These are phyloP conservation scores for Ceyx cyanopectus DNA, from an alignment of 2,113 vertebrate genomes.

Conservation along the genomic window DNA sequence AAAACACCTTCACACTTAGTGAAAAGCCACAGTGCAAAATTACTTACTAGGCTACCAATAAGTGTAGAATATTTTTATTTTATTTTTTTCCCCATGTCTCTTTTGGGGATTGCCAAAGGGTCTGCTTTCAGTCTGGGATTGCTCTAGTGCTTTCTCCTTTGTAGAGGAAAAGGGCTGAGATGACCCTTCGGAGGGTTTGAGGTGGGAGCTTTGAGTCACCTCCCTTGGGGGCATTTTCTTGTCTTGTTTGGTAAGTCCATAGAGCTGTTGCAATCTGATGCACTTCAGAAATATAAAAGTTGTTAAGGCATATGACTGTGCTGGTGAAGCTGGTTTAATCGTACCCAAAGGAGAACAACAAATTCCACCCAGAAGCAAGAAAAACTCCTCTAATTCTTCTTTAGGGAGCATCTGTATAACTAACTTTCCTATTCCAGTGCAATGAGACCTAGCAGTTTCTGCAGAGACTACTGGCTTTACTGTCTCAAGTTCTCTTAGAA, in stretches of 20 bases:
- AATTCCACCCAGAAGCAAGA: slow-evolving; percentile 33
- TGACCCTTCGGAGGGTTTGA: rapidly evolving
- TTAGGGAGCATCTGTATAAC: slow-evolving; percentile 39
- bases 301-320: neutral
- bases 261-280: neutral
- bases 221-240: neutral
- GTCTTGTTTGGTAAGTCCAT: neutral
- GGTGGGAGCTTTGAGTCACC: rapidly evolving
- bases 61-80: neutral
- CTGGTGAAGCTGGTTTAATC: slow-evolving; percentile 26
- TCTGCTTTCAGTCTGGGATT: neutral
- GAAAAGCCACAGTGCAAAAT: neutral
- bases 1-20: neutral
- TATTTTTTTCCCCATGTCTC: rapidly evolving
- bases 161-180: neutral
- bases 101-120: neutral
- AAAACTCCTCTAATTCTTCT: slow-evolving; percentile 48
- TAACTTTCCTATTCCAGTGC: slow-evolving; percentile 38
- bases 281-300: neutral
- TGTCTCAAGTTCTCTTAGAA: slow-evolving; percentile 24
- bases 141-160: rapidly evolving
- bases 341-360: neutral
- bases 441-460: slow-evolving; percentile 14
- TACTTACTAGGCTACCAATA: neutral
- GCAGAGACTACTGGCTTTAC: neutral